Evolutionary conservation across 2,888 invertebrate species (phyloP).

Genomic region (Morpho helenor): DNA sequence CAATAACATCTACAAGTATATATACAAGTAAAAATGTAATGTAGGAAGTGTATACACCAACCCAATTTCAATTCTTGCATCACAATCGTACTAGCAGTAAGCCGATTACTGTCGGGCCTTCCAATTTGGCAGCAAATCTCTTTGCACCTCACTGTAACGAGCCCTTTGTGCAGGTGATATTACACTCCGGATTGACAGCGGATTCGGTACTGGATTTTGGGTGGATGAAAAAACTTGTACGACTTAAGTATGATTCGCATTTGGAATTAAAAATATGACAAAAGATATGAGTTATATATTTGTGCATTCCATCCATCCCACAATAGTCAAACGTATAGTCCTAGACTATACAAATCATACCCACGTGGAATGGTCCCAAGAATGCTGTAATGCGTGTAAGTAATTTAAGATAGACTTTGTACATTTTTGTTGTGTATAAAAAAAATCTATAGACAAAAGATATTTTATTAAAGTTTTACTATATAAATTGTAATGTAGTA

Average conservation of each 20-base stretch:
- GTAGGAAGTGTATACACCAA: not conserved
- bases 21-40: no score
- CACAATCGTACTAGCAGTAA: conserved; percentile 36
- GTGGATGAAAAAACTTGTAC: conserved; percentile 16
- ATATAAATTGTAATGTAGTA: no score
- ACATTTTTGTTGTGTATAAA: no score
- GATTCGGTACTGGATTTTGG: conserved; percentile 16
- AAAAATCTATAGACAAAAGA: not conserved
- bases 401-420: no score
- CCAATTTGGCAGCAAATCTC: conserved; percentile 64
- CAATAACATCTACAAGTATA: no score
- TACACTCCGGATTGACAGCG: conserved; percentile 40
- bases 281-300: not conserved
- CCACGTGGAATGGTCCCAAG: no score
- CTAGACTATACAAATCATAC: no score
- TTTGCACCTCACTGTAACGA: conserved; percentile 44
- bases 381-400: no score
- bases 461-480: no score
- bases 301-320: no score
- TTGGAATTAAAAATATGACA: not conserved
- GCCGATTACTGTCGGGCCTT: conserved; percentile 53
- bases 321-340: no score
- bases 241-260: conserved; percentile 5
- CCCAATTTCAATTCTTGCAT: conserved; percentile 3
- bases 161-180: conserved; percentile 47